Conservation (phyloP, 2,888 invertebrate genomes). For the Halictus ligatus region DNA sequence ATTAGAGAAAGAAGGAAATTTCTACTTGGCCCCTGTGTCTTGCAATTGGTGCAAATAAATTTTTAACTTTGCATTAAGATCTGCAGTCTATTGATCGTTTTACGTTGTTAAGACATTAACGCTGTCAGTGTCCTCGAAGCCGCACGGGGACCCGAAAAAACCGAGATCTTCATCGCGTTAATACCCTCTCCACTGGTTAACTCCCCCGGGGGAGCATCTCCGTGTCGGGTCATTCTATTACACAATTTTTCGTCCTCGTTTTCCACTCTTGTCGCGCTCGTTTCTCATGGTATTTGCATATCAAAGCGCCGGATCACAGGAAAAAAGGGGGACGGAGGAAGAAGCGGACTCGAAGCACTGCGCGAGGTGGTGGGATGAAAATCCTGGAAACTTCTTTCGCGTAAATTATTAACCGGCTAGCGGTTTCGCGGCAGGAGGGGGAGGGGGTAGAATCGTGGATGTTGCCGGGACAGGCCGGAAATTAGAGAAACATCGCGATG, state of each 20-base stretch:
- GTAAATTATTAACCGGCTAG: slow-evolving; percentile 57
- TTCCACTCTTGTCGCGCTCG: not conserved
- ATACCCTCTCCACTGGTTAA: not conserved
- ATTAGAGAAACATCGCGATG: slow-evolving; percentile 47
- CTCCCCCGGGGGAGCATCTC: not conserved
- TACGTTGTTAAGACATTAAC: not conserved
- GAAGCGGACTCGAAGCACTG: not conserved
- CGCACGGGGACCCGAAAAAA: not conserved
- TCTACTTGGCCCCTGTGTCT: too few relatives aligned
- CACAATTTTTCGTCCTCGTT: not conserved
- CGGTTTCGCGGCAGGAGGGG: not conserved
- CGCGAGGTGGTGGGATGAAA: not conserved
- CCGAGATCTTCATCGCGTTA: not conserved
- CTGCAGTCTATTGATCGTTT: too few relatives aligned
- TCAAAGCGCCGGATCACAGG: slow-evolving; percentile 20
- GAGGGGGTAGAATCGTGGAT: not conserved
- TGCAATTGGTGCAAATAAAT: too few relatives aligned
- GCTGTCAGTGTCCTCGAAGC: not conserved
- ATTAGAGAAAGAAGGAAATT: too few relatives aligned
- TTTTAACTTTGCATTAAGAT: too few relatives aligned
- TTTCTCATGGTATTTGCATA: slow-evolving; percentile 27
- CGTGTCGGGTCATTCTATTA: not conserved
- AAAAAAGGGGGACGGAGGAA: not conserved
- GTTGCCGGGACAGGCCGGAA: slow-evolving; percentile 39
- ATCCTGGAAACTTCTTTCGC: slow-evolving; percentile 18